A percentile compares a stretch with the other conserved stretches of the same genome.
phyloP scores from a whole-genome alignment of 2,797 vertebrate genomes.

The Sus cebifrons region DNA sequence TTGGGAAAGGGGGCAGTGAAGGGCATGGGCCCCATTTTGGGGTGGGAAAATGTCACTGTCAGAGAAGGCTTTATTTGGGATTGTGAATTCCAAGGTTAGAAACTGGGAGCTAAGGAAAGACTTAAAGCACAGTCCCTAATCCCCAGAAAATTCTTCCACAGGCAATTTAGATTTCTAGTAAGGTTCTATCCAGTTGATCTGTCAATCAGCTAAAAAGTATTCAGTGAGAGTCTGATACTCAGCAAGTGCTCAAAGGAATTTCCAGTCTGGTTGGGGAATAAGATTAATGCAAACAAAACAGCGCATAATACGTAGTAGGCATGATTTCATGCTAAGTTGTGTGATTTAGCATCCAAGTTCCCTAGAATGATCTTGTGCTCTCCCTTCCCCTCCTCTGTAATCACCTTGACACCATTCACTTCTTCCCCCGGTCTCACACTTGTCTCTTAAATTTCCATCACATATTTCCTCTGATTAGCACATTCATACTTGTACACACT shows the following conservation, averaged over 20 bases:
- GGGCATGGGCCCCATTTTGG: neutral
- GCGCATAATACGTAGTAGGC: neutral
- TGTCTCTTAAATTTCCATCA: constrained; percentile 3
- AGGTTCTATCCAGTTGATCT: constrained; percentile 30
- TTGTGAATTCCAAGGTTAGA: constrained; percentile 46
- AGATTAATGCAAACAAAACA: constrained; percentile 46
- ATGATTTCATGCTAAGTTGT: neutral
- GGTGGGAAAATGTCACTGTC: constrained; percentile 11
- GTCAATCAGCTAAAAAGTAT: constrained; percentile 31
- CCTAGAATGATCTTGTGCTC: neutral
- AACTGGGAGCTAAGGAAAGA: constrained; percentile 18
- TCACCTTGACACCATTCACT: constrained; percentile 1
- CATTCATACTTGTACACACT: neutral
- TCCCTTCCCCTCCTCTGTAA: neutral
- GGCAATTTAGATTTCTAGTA: constrained; percentile 35
- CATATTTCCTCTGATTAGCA: constrained; percentile 58
- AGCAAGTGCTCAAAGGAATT: constrained; percentile 35
- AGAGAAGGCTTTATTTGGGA: constrained; percentile 60
- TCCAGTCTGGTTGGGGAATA: constrained; percentile 49
- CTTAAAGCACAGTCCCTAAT: neutral
- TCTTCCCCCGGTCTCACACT: neutral
- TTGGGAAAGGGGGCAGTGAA: neutral
- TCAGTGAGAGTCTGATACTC: constrained; percentile 46
- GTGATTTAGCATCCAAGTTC: neutral
- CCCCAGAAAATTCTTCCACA: constrained; percentile 48